A percentile compares a stretch with the other conserved stretches of the same genome.
phyloP scores from a whole-genome alignment of 2,797 vertebrate species.

The Enteromius anoplus region DNA sequence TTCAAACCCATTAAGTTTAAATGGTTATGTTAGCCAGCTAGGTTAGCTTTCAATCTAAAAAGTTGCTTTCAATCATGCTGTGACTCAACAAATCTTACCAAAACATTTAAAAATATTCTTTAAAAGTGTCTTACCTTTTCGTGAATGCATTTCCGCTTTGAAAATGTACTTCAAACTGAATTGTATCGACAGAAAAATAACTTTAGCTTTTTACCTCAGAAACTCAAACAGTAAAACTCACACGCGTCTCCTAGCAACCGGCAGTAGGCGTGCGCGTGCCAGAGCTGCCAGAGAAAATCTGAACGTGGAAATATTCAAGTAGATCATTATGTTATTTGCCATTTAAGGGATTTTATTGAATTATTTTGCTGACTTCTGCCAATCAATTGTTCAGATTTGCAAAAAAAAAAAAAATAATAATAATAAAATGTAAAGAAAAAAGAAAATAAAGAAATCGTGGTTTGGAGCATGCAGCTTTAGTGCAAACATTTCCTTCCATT shows the following conservation, averaged over 20 bases:
- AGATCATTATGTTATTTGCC: not conserved
- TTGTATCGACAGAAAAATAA: not conserved
- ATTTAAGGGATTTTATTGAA: not conserved
- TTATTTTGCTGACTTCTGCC: not conserved
- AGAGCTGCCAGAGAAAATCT: not conserved
- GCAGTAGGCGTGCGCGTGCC: constrained; percentile 27
- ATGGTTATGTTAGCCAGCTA: not conserved
- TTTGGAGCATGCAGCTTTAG: not conserved
- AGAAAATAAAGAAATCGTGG: not conserved
- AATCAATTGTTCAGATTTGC: not conserved
- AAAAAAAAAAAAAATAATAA: not conserved
- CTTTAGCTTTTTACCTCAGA: constrained; percentile 7
- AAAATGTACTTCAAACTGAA: not conserved
- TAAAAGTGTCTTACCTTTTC: constrained; percentile 28
- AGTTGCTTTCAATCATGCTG: not conserved
- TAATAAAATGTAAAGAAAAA: not conserved
- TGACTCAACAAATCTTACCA: not conserved
- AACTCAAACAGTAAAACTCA: constrained; percentile 23
- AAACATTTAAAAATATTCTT: not conserved
- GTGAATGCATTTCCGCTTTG: not conserved
- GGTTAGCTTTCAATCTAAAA: not conserved
- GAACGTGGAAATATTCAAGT: not conserved
- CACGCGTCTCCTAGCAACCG: constrained; percentile 62
- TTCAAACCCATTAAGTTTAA: not conserved
- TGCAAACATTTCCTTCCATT: not conserved